These are phyloP conservation scores for Chironex yamaguchii DNA, from an alignment of 30 jellyfish, hydroid and myxozoan genomes.

Conservation along the genomic window DNA sequence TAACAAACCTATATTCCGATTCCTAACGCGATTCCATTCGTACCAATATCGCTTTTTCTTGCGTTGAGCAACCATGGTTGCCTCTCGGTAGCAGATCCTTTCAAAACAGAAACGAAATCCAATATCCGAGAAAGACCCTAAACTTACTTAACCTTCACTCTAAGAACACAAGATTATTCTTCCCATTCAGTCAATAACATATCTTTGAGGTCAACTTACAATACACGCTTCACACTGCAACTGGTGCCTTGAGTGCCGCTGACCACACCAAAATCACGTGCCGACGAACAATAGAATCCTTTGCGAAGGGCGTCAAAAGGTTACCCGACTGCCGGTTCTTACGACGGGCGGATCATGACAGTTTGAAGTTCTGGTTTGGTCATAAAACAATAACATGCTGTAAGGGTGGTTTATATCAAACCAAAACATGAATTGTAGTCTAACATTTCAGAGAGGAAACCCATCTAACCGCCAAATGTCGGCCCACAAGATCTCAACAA, in stretches of 20 bases:
- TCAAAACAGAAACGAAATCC: no score
- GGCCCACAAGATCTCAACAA: no score
- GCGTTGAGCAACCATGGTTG: not conserved
- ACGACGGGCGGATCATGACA: no score
- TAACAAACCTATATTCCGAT: not conserved
- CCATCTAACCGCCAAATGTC: no score
- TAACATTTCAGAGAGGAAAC: not conserved
- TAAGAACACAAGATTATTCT: not conserved
- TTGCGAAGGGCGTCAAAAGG: no score
- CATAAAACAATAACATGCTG: no score
- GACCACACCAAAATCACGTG: not conserved
- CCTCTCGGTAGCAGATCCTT: no score
- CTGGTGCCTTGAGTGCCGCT: not conserved
- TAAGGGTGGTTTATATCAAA: not conserved
- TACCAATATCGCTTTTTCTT: not conserved
- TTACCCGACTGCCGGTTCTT: no score
- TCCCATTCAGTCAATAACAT: not conserved
- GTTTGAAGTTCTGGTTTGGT: no score
- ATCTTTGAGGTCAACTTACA: not conserved
- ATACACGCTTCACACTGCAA: not conserved
- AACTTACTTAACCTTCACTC: not conserved
- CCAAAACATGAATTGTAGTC: not conserved
- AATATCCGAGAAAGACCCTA: not conserved
- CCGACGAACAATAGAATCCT: no score
- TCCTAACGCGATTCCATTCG: not conserved